A percentile compares a stretch with the other conserved stretches of the same genome.
phyloP scores from a whole-genome alignment of 2,888 invertebrate genomes.

The Drosophila atripex region DNA sequence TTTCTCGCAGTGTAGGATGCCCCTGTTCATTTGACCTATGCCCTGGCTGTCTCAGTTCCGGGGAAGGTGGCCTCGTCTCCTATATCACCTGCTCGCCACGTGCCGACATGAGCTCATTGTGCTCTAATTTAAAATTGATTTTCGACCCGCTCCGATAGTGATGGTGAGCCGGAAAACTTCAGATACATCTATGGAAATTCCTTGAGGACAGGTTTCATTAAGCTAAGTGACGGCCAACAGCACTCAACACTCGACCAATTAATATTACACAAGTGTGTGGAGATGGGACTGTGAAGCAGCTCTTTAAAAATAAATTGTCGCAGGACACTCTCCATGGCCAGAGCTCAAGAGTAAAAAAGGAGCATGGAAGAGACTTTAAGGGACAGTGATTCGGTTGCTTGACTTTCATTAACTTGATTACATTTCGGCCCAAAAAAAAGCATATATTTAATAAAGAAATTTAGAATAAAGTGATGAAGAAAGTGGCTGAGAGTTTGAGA shows the following conservation, averaged over 20 bases:
- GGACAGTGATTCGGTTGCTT: not conserved
- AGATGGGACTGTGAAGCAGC: not conserved
- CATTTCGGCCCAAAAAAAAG: not conserved
- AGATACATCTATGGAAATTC: slow-evolving; percentile 35
- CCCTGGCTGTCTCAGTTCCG: slow-evolving; percentile 3
- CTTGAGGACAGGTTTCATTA: slow-evolving; percentile 43
- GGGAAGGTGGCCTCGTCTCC: not conserved
- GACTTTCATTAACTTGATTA: slow-evolving; percentile 2
- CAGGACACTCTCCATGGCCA: not conserved
- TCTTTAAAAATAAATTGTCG: slow-evolving; percentile 17
- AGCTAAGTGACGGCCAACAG: slow-evolving; percentile 33
- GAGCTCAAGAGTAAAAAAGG: not conserved
- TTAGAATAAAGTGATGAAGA: not conserved
- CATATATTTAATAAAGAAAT: not conserved
- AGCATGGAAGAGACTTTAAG: not conserved
- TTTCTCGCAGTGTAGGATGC: slow-evolving; percentile 6
- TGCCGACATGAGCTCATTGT: slow-evolving; percentile 70
- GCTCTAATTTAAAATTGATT: slow-evolving; percentile 74
- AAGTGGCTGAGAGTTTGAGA: not conserved
- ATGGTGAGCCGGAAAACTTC: slow-evolving; percentile 7
- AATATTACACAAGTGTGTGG: slow-evolving; percentile 14
- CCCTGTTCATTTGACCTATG: slow-evolving; percentile 54
- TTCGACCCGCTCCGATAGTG: slow-evolving; percentile 39
- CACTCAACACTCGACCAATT: slow-evolving; percentile 32
- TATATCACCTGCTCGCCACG: slow-evolving; percentile 45